Base-by-base conservation (phyloP, 2,113 vertebrate genomes). In the Pollimyrus isidori region DNA sequence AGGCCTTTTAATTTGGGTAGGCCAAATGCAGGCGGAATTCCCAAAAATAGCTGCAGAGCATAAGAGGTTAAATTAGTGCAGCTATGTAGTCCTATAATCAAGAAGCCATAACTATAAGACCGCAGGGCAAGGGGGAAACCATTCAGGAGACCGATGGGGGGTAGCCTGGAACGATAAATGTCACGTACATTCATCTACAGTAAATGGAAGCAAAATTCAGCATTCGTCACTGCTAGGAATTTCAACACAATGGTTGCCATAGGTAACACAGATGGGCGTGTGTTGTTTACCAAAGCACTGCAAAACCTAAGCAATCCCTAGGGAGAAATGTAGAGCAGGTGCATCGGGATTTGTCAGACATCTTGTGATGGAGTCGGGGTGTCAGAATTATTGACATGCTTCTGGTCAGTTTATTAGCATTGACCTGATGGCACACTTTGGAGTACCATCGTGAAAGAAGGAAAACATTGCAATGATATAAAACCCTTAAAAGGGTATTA, bases 231-330 rank as follows among this genome's bases (percentile, higher is more conserved):
- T 23, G 46, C 65, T 35, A 13, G 80, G 53, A 39, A 56, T 58
- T 89, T 89, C 11, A 69, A 50, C 23, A 69, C 83, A 69, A 69
- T 13, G 82, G 80, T 89, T 86, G 10, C 80, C 42, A 86, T 65
- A 65, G 89, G 76, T 84, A 84, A 84, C 53, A 53, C 53, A 13
- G 50, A 19, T 1, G 49, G 23, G 30, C 10, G 2, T 39, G 4
- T 7, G 15, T 49, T 46, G 89, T 87, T 35, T 30, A 9, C 7
- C 23, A n/a, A 86, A 52, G 42, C 39, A 21, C 26, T 86, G 42
- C 46, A 52, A 10, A 45, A 13, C 19, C 3, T 65, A 17, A 89
- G 30, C 13, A 50, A 85, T 46, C 9, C 30, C 23, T 13, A 48
- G 23, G 42, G 23, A 39, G 26, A 35, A 45, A 21, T 10, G 0